Base-by-base conservation (phyloP, 2,797 vertebrate genomes). In the Lacerta bilineata region DNA sequence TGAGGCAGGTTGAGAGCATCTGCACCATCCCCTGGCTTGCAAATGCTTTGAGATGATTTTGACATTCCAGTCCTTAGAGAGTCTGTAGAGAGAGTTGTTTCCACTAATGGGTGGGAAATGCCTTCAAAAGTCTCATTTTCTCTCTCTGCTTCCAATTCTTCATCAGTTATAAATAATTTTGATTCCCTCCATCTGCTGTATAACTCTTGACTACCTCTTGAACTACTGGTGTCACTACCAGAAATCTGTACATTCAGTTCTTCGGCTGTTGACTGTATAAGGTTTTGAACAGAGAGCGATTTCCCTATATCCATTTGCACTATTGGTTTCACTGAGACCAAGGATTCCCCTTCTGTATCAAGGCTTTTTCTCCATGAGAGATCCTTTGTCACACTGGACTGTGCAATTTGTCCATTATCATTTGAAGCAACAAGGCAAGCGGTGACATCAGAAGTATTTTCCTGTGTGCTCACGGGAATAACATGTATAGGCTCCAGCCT, bases 131-230 rank as follows among this genome's bases (percentile, higher is more conserved):
- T 97, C 83, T 96, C 96, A 91, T 93, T 92, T 93, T 97, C 97
- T 36, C 95, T 95, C 91, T 97, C 97, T 88, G 95, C 95, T 94
- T 98, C 98, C 90, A 97, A 94, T 95, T 99, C 98, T 95, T 98
- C 97, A 95, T 99, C 98, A n/a, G 98, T 97, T 96, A 99, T 98
- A 95, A 99, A 98, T 94, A 99, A 98, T 96, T 98, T 98, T 82
- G 98, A 98, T 94, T 99, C 98, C 86, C 97, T 98, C 98, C 98
- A 99, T 87, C 97, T 98, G n/a, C 96, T 96, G 88, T 97, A 97
- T 71, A 96, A 92, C 18, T 98, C 97, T 94, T 97, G 97, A 92
- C 97, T 97, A 90, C 97, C 96, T 96, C 97, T 97, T 93, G 97
- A 97, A 94, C 97, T 96, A 43, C 96, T 96, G 36, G 97, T 97